phyloP scores from a whole-genome alignment of 1,140 invertebrate species.

The Dolichoris vasculosae region DNA sequence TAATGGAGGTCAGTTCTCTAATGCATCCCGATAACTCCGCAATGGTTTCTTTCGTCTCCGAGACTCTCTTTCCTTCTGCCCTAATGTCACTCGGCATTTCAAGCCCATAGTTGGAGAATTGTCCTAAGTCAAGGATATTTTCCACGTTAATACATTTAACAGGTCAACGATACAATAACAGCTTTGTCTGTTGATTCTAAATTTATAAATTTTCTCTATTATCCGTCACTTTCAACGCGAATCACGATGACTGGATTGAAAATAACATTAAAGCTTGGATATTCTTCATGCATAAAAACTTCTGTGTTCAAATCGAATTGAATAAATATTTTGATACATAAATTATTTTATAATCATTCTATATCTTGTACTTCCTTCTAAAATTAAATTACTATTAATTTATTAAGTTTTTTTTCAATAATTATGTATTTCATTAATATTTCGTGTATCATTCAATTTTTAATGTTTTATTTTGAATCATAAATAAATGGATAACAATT shows the following conservation, averaged over 20 bases:
- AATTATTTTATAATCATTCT: too few relatives aligned
- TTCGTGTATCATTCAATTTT: too few relatives aligned
- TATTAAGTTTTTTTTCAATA: too few relatives aligned
- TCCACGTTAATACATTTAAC: neutral
- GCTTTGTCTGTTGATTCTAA: neutral
- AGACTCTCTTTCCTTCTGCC: neutral
- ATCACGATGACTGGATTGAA: neutral
- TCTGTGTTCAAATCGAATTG: neutral
- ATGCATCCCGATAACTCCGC: slow-evolving; percentile 47
- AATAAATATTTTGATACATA: too few relatives aligned
- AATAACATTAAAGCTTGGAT: neutral
- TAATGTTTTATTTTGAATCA: too few relatives aligned
- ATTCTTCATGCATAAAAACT: neutral
- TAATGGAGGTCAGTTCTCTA: slow-evolving; percentile 45
- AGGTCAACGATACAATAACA: neutral
- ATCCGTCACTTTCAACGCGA: neutral
- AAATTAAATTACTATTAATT: too few relatives aligned
- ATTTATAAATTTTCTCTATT: neutral
- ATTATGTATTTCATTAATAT: too few relatives aligned
- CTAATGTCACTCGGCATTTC: too few relatives aligned
- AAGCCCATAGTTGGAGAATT: neutral
- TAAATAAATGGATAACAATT: too few relatives aligned
- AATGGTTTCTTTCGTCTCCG: slow-evolving; percentile 37
- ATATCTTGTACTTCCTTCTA: too few relatives aligned
- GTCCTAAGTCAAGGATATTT: neutral